A percentile compares a stretch with the other conserved stretches of the same genome.
Conservation (phyloP, 2,113 vertebrate species). For the Damaliscus lunatus region DNA sequence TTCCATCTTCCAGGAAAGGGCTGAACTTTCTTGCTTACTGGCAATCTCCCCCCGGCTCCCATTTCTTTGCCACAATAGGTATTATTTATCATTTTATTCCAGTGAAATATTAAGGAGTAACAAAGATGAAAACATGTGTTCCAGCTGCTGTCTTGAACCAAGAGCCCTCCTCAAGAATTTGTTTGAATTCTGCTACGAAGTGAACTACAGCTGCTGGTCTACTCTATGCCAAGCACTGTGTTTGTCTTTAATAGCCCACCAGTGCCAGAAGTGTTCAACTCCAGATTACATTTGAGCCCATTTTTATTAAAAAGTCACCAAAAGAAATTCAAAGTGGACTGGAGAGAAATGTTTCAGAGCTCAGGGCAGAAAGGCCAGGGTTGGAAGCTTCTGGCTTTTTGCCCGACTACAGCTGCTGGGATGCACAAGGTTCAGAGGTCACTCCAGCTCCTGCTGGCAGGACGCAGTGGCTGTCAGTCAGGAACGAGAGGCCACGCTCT, state of each 20-base stretch:
- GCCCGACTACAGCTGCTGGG: not conserved
- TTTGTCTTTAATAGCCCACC: constrained; percentile 2
- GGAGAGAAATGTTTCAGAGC: not conserved
- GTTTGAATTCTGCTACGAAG: not conserved
- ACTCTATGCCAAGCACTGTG: not conserved
- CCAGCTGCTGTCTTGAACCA: not conserved
- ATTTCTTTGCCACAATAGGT: not conserved
- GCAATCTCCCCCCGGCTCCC: not conserved
- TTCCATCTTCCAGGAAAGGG: not conserved
- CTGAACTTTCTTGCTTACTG: not conserved
- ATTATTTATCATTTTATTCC: not conserved
- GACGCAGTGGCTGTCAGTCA: constrained; percentile 23
- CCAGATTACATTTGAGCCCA: constrained; percentile 33
- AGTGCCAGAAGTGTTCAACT: not conserved
- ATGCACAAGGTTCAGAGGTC: not conserved
- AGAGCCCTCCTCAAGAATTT: not conserved
- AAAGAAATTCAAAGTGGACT: constrained; percentile 47
- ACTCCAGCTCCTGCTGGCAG: not conserved
- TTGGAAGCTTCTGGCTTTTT: constrained; percentile 21
- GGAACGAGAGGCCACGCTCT: not conserved
- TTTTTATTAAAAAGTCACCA: constrained; percentile 51
- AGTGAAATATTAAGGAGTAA: not conserved
- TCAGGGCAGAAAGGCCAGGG: constrained; percentile 16
- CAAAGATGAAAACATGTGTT: not conserved
- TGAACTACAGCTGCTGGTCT: not conserved